A percentile compares a stretch with the other conserved stretches of the same genome.
phyloP scores from a whole-genome alignment of 2,113 vertebrate genomes.

The Ibidorhyncha struthersii region DNA sequence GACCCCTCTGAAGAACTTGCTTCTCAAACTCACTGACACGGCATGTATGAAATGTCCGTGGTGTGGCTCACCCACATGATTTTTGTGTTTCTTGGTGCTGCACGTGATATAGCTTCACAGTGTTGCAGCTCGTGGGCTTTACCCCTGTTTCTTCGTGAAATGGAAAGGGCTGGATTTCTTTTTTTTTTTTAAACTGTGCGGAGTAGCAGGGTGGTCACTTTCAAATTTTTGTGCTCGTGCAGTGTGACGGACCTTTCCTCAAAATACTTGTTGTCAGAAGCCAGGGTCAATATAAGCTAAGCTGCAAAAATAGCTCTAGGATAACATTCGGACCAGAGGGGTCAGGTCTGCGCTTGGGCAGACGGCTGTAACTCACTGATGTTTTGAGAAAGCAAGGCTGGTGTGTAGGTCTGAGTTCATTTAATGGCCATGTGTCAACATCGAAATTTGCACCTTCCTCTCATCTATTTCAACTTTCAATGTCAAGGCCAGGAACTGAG shows the following conservation, averaged over 20 bases:
- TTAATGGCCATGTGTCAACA: background rate
- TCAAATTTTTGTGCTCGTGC: background rate
- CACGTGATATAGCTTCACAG: background rate
- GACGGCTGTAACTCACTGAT: background rate
- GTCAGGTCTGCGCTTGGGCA: background rate
- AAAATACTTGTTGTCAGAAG: background rate
- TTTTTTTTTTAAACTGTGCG: background rate
- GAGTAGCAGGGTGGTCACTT: background rate
- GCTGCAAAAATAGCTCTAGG: background rate
- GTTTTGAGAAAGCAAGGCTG: background rate
- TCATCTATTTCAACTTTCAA: background rate
- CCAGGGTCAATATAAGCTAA: background rate
- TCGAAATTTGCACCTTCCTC: background rate
- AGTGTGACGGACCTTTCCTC: background rate
- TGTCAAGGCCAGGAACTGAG: background rate
- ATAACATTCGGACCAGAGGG: background rate
- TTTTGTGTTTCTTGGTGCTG: background rate
- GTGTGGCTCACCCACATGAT: fast-evolving
- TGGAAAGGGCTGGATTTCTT: background rate
- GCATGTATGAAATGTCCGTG: fast-evolving
- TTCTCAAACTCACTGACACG: background rate
- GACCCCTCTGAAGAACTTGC: background rate
- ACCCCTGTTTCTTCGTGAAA: background rate
- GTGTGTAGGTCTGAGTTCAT: background rate
- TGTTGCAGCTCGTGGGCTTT: background rate